phyloP scores from a whole-genome alignment of 2,113 vertebrate genomes.

The Corythaeola cristata region DNA sequence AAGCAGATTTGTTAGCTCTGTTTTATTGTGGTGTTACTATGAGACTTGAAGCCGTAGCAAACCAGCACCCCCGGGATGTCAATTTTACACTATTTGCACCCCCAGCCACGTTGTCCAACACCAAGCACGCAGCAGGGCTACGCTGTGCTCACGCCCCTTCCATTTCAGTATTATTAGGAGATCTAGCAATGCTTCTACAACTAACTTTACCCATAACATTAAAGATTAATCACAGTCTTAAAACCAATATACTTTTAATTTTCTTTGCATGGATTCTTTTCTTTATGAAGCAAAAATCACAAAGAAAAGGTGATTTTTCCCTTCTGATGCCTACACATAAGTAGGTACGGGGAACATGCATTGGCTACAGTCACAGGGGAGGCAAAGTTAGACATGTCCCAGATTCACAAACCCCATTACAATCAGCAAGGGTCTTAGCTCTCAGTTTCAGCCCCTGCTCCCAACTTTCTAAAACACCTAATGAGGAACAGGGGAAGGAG shows the following conservation, averaged over 20 bases:
- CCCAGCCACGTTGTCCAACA: neutral
- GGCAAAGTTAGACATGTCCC: neutral
- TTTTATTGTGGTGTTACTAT: neutral
- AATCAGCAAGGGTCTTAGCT: neutral
- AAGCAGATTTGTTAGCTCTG: neutral
- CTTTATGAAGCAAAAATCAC: neutral
- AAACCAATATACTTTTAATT: neutral
- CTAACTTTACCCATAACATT: neutral
- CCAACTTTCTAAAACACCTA: neutral
- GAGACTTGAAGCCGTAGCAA: accelerated
- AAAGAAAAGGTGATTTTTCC: neutral
- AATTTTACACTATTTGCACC: neutral
- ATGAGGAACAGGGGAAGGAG: neutral
- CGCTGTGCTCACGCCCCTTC: neutral
- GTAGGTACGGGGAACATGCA: neutral
- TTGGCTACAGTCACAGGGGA: accelerated
- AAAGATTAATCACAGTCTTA: neutral
- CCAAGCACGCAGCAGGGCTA: neutral
- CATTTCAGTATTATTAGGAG: neutral
- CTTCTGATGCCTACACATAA: neutral
- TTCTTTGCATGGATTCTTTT: neutral
- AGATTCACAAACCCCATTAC: neutral
- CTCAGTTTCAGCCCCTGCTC: neutral
- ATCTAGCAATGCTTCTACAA: neutral
- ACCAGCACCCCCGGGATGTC: neutral